Evolutionary conservation across 1,140 invertebrate genomes (phyloP).

Genomic region (Cylas formicarius): DNA sequence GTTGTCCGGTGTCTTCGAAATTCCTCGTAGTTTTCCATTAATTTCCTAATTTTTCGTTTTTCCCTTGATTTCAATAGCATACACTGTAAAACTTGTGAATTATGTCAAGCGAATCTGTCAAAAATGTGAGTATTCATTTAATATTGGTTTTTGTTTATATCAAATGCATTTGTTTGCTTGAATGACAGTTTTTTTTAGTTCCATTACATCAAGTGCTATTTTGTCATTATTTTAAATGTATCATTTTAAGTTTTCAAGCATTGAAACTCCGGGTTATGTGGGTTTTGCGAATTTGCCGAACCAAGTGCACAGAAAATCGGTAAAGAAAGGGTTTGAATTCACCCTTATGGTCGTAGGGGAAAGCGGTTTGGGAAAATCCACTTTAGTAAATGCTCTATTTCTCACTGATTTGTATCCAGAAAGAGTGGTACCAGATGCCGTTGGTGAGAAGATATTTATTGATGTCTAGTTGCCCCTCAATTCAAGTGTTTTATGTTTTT

Average conservation of each 20-base stretch:
- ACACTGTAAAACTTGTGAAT: constrained; percentile 5
- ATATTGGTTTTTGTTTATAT: neutral
- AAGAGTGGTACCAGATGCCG: constrained; percentile 75
- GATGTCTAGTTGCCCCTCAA: constrained; percentile 27
- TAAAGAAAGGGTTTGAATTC: constrained; percentile 97
- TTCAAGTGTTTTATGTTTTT: constrained; percentile 22
- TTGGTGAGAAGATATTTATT: constrained; percentile 55
- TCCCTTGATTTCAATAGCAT: neutral
- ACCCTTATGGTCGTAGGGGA: constrained; percentile 97
- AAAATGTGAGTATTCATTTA: constrained; percentile 37
- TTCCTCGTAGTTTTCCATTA: neutral
- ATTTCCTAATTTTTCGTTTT: constrained; percentile 4
- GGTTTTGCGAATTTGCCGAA: constrained; percentile 93
- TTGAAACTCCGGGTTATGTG: constrained; percentile 81
- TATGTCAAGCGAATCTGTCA: constrained; percentile 43
- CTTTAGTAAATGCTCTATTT: constrained; percentile 96
- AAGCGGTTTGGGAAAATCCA: constrained; percentile 95
- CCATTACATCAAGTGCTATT: neutral
- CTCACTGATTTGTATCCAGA: constrained; percentile 91
- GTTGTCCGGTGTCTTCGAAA: neutral
- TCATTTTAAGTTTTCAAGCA: constrained; percentile 73
- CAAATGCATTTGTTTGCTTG: neutral
- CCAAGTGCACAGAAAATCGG: constrained; percentile 92
- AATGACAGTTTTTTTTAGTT: neutral
- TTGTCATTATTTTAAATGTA: constrained; percentile 42